Percentiles rank a stretch among this genome's conserved stretches.
phyloP scores from a whole-genome alignment of 2,797 vertebrate genomes.

The Eulemur mongoz region DNA sequence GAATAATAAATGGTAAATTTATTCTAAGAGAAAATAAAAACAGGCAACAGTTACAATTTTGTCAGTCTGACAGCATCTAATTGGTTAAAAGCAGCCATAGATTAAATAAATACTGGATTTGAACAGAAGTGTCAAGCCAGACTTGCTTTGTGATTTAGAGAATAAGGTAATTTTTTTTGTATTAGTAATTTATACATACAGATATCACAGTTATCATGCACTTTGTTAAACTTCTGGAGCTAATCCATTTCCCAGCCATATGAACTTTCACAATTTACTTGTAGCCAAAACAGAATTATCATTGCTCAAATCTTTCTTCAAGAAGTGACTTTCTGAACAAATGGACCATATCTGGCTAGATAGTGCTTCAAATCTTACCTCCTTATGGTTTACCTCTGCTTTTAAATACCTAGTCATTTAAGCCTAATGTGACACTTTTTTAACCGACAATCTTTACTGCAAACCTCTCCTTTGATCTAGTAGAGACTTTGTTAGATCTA shows the following conservation, averaged over 20 bases:
- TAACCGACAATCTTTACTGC: neutral
- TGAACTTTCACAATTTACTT: neutral
- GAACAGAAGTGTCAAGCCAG: slow-evolving; percentile 34
- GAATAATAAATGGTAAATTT: slow-evolving; percentile 34
- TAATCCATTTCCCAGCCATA: neutral
- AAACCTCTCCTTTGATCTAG: neutral
- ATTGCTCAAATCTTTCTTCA: neutral
- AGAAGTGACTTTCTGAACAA: neutral
- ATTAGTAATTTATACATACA: neutral
- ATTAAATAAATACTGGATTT: slow-evolving; percentile 34
- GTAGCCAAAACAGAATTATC: neutral
- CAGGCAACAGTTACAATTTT: slow-evolving; percentile 50
- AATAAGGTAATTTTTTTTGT: neutral
- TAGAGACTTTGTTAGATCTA: neutral
- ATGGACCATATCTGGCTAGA: neutral
- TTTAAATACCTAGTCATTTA: neutral
- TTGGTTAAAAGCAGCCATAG: slow-evolving; percentile 57
- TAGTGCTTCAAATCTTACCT: neutral
- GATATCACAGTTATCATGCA: neutral
- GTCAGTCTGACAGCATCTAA: slow-evolving; percentile 36
- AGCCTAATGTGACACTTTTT: neutral
- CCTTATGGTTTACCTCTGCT: neutral
- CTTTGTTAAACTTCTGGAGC: neutral
- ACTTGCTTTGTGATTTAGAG: neutral
- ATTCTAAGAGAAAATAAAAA: slow-evolving; percentile 51